Evolutionary conservation across 1,140 invertebrate species (phyloP).

Genomic region (Drosophila nannoptera): DNA sequence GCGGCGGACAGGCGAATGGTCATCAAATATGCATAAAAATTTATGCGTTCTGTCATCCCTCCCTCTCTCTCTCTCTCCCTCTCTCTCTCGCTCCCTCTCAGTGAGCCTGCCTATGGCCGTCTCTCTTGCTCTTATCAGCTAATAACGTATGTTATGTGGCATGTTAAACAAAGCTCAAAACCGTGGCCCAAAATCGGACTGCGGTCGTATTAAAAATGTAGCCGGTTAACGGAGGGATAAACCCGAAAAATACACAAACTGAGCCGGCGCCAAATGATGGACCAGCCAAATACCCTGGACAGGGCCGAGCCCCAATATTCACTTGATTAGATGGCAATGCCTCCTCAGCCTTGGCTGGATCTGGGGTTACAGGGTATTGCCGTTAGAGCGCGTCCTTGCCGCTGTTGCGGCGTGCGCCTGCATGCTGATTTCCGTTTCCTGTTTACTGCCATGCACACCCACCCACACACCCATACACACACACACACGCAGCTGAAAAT

Average conservation of each 20-base stretch:
- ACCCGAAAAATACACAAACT: neutral
- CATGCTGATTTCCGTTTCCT: constrained; percentile 61
- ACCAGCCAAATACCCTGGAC: neutral
- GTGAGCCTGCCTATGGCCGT: neutral
- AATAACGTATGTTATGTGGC: constrained; percentile 39
- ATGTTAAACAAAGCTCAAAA: constrained; percentile 43
- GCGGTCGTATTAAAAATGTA: constrained; percentile 43
- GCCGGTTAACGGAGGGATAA: constrained; percentile 8
- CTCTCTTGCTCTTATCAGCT: constrained; percentile 2
- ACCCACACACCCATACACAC: neutral
- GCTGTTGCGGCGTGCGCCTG: constrained; percentile 40
- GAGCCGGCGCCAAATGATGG: neutral
- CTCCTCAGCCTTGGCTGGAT: neutral
- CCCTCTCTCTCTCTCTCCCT: neutral
- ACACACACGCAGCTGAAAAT: constrained; percentile 45
- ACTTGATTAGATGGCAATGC: too few relatives aligned
- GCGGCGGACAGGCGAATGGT: constrained; percentile 2
- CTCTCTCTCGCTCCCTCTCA: neutral
- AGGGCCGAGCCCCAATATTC: too few relatives aligned
- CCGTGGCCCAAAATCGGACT: constrained; percentile 32
- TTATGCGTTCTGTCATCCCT: neutral
- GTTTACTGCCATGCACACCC: constrained; percentile 44
- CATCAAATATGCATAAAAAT: constrained; percentile 54
- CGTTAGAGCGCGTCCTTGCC: constrained; percentile 17
- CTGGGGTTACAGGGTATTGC: constrained; percentile 17